Evolutionary conservation across 2,888 invertebrate genomes (phyloP), one percentile per base, ranked within the genome.

Genomic region (Dryobota labecula): DNA sequence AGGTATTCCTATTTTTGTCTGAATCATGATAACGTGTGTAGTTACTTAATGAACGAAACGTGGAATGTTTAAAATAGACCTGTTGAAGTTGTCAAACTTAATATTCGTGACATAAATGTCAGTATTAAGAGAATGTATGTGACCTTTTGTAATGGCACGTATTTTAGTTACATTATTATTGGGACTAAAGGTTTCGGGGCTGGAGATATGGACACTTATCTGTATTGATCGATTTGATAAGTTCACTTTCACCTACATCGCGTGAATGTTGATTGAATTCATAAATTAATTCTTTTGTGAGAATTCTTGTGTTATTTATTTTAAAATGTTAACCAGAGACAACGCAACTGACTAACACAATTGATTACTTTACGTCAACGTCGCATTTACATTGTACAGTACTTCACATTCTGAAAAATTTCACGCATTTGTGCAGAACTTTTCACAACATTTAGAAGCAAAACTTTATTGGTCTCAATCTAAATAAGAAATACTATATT

Each of bases 401-500:
- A n/a, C n/a, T n/a, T n/a, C 5, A 45, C 13, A 15, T 53, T 67
- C 18, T 57, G 38, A 5, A 24, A 57, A 76, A 62, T 49, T 38
- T 64, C 11, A 60, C 18, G n/a, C 30, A 45, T 18, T 58, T n/a
- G 47, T 61, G 24, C n/a, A 65, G 47, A 57, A 67, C 36, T 49
- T 53, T 36, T 38, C 7, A 13, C 3, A 70, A 30, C n/a, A 54
- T 78, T 49, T 60, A 53, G 20, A 71, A 58, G 60, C n/a, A 63
- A 70, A 70, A 64, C 36, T 83, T 69, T 70, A 68, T 73, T 62
- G 72, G 61, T 78, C 74, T 74, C 69, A 70, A 76, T 80, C 69
- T 83, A 80, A 80, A 84, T 80, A 79, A 82, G 78, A 82, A 86
- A 85, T 82, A 76, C 78, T 77, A 76, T 80, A 79, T 80, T 77